phyloP scores from a whole-genome alignment of 2,888 invertebrate species.

The Ectropis crepuscularia region DNA sequence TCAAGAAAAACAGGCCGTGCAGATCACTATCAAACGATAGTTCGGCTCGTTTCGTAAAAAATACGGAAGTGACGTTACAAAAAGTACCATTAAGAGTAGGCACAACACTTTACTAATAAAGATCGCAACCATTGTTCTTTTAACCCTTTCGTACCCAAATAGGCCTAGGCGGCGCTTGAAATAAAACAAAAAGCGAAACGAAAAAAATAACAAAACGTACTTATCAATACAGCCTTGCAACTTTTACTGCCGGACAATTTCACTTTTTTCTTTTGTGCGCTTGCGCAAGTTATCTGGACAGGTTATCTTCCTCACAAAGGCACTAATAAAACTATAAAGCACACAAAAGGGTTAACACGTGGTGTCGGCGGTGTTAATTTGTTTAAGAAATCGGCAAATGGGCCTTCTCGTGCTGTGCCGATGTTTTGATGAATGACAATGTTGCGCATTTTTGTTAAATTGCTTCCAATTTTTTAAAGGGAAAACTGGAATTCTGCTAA shows the following conservation, averaged over 20 bases:
- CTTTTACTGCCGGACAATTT: conserved; percentile 74
- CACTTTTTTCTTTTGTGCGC: conserved; percentile 72
- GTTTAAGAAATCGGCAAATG: conserved; percentile 61
- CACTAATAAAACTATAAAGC: conserved; percentile 47
- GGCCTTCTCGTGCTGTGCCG: conserved; percentile 25
- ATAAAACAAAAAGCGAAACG: conserved; percentile 48
- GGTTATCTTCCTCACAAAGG: conserved; percentile 41
- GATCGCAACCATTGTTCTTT: conserved; percentile 25
- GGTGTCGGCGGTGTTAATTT: conserved; percentile 73
- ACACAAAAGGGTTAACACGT: conserved; percentile 78
- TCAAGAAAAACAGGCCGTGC: too few species aligned
- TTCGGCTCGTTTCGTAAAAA: too few species aligned
- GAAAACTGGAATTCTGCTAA: too few species aligned
- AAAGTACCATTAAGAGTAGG: too few species aligned
- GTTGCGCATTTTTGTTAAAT: conserved; percentile 8
- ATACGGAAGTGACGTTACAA: too few species aligned
- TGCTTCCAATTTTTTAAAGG: not conserved
- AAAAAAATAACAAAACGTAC: conserved; percentile 44
- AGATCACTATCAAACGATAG: too few species aligned
- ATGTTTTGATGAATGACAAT: conserved; percentile 13
- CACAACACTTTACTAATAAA: too few species aligned
- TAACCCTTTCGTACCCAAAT: conserved; percentile 48
- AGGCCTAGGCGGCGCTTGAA: conserved; percentile 43
- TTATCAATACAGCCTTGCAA: conserved; percentile 51
- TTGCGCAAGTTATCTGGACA: conserved; percentile 63